Base-by-base conservation (phyloP, 1,140 invertebrate genomes). In the Cydia amplana region DNA sequence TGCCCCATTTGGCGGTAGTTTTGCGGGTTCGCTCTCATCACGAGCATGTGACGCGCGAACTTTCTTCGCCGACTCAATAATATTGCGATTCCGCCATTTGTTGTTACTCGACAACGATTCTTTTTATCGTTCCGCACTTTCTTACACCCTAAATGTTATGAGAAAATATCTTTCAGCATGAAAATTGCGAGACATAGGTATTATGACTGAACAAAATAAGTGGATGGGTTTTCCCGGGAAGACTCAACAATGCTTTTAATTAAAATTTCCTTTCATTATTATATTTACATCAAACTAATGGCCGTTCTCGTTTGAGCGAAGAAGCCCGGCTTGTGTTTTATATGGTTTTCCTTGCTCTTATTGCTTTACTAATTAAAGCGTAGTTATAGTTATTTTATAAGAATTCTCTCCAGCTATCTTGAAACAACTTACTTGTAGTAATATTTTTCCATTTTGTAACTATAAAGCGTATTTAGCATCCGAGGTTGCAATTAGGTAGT, bases 211-310 rank as follows among this genome's bases (percentile, higher is more conserved):
- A 70, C n/a, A 6, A 70, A 70, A 28, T 64, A 64, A 23, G 28
- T 67, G 25, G 55, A 28, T 67, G 28, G 28, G 28, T 67, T 67
- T 7, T 64, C 55, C 1, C 40, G 1, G 28, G 65, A 70, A 70
- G 65, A 60, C 20, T 60, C 36, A 70, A 70, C 65, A 18, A 28
- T 70, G 64, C 28, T n/a, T 67, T 70, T 70, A 70, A 70, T 70
- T 36, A 70, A 70, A 70, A 70, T 70, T 36, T 70, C 64, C 64
- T 36, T 70, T 28, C 65, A 46, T 40, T 40, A 70, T 67, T 36
- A 67, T 67, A 70, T 70, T 70, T 70, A 70, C 36, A 70, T 43
- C 6, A 18, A 70, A 70, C 36, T 70, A 70, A 70, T 70, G 64
- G 28, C 64, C 64, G 28, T 40, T 60, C 14, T 70, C 32, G n/a